Conservation (phyloP, 2,888 invertebrate species). For the Conistra vaccinii region DNA sequence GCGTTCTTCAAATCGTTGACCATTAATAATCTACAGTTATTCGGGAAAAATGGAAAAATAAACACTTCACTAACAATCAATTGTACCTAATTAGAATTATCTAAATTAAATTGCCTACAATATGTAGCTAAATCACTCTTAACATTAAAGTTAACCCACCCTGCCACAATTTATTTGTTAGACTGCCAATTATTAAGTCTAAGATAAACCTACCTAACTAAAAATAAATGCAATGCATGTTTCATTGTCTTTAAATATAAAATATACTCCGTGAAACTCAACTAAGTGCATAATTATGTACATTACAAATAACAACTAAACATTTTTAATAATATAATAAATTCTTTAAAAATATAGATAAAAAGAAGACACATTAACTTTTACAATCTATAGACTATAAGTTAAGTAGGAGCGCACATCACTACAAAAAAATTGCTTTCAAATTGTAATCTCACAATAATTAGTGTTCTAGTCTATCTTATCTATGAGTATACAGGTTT, state of each 20-base stretch:
- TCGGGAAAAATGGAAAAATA: constrained; percentile 5
- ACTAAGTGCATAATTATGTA: constrained; percentile 46
- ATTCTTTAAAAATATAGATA: constrained; percentile 28
- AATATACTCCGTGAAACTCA: constrained; percentile 44
- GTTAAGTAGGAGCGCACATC: constrained; percentile 10
- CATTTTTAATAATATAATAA: constrained; percentile 33
- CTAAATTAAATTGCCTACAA: constrained; percentile 25
- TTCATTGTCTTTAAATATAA: constrained; percentile 57
- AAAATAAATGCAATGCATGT: constrained; percentile 58
- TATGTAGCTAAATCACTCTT: constrained; percentile 6
- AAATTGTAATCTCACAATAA: constrained; percentile 57
- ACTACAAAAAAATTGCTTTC: constrained; percentile 49
- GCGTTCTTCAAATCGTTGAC: constrained; percentile 35
- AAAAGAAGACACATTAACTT: constrained; percentile 12
- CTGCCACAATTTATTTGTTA: constrained; percentile 40
- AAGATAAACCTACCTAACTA: constrained; percentile 39
- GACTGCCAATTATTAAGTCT: constrained; percentile 42
- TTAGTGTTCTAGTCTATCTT: constrained; percentile 54
- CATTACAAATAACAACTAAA: constrained; percentile 47
- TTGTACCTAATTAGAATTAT: constrained; percentile 32
- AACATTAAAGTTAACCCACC: constrained; percentile 14
- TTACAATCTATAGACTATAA: constrained; percentile 19
- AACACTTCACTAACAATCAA: constrained; percentile 12
- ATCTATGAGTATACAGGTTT: constrained; percentile 70
- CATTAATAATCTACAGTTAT: constrained; percentile 8